Evolutionary conservation across 2,888 invertebrate genomes (phyloP), one percentile per base, ranked within the genome.

Genomic region (Cheilosia vernalis): DNA sequence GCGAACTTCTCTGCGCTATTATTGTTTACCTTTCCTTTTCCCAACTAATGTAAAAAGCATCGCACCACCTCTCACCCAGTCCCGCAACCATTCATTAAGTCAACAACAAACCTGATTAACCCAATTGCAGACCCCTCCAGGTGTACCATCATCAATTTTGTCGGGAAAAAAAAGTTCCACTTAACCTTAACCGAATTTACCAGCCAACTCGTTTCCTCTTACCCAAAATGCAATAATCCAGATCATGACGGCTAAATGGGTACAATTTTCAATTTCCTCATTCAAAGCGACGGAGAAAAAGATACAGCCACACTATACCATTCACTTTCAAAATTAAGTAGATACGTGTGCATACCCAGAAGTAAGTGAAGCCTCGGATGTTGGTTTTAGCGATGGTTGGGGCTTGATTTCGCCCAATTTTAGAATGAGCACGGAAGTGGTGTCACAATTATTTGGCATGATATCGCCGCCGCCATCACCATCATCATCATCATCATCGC

Each of bases 391-490:
- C 13, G 30, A 1, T 49, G 56, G 17, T 19, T 19, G 30, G 19
- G 69, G 53, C 55, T 63, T 64, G 70, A 64, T 58, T 70, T 72
- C 72, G 51, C 70, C 81, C 81, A 70, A 76, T 76, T 82, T 60
- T 42, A 37, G 55, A 82, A 82, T 72, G 66, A 67, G 77, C 82
- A 77, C 82, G 82, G 77, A 82, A 82, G 66, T 77, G 82, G 66
- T 82, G 82, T 77, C 82, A 77, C 72, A 66, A 72, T 77, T 51
- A 51, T 51, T 82, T 55, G 70, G 58, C 72, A 56, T 70, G 64
- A 72, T 61, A 33, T 63, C 21, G 47, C 63, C 60, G 53, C 24
- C 53, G 17, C 47, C 63, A 27, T 37, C 64, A 49, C 60, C 55
- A 33, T 24, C 76, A 42, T 30, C 27, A 21, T 19, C 24, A 24